These are phyloP conservation scores for Sitobion miscanthi DNA, from an alignment of 1,140 invertebrate species.

Conservation along the genomic window DNA sequence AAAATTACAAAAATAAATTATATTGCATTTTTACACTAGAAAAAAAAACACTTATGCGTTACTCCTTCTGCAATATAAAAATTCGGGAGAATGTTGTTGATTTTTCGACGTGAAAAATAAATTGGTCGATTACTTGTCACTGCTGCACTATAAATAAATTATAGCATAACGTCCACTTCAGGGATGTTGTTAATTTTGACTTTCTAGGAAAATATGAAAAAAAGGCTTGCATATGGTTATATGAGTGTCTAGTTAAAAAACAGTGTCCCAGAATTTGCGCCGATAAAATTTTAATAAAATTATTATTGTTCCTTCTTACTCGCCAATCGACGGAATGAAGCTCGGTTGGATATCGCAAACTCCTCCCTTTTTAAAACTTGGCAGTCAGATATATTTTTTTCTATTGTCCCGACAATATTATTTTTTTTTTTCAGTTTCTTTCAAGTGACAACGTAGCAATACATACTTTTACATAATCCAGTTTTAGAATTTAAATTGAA, in stretches of 20 bases:
- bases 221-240: too few species aligned
- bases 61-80: too few species aligned
- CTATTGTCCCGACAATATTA: too few species aligned
- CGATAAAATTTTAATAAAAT: not conserved
- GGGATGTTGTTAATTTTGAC: not conserved
- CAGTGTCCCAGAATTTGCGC: not conserved
- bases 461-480: too few species aligned
- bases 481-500: not conserved
- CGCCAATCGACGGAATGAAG: not conserved
- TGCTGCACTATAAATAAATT: too few species aligned
- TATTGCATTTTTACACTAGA: too few species aligned
- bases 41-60: too few species aligned
- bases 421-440: not conserved
- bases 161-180: not conserved
- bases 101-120: too few species aligned
- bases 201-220: not conserved
- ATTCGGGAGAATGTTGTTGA: too few species aligned
- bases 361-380: not conserved
- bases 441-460: not conserved
- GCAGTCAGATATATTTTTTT: not conserved
- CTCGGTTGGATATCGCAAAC: too few species aligned
- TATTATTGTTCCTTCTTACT: not conserved
- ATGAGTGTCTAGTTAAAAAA: not conserved
- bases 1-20: too few species aligned
- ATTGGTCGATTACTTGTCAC: too few species aligned